A percentile compares a stretch with the other conserved stretches of the same genome.
These are phyloP conservation scores for Microctonus brassicae DNA, from an alignment of 2,888 invertebrate genomes.

Conservation along the genomic window DNA sequence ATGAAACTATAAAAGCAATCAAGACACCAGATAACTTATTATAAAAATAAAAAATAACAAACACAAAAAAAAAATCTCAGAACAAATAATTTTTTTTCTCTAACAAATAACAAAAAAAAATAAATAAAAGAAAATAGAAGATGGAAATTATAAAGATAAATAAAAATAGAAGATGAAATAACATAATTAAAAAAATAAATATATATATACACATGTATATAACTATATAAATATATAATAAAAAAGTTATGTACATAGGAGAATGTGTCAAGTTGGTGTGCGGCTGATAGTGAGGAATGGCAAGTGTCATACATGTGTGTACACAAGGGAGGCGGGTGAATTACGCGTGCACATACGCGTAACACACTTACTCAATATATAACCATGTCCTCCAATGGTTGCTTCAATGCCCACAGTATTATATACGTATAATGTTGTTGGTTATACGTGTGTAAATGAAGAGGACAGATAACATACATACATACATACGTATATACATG, in stretches of 20 bases:
- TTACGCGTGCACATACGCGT: background rate
- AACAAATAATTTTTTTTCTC: background rate
- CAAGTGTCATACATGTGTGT: background rate
- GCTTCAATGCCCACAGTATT: conserved; percentile 1
- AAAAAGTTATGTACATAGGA: too few relatives aligned
- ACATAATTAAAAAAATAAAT: too few relatives aligned
- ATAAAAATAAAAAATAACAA: background rate
- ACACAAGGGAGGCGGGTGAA: background rate
- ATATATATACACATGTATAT: too few relatives aligned
- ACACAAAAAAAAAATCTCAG: background rate
- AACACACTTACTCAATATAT: conserved; percentile 22
- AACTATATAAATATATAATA: too few relatives aligned
- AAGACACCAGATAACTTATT: background rate
- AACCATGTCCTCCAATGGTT: too few relatives aligned
- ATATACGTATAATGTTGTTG: conserved; percentile 19
- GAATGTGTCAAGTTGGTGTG: conserved; percentile 16
- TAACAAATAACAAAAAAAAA: background rate
- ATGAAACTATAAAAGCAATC: background rate
- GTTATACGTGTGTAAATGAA: too few relatives aligned
- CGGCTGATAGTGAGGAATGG: conserved; percentile 23
- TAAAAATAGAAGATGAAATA: background rate
- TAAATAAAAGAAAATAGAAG: background rate
- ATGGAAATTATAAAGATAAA: background rate
- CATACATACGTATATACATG: background rate
- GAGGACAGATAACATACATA: background rate